Evolutionary conservation across 2,113 vertebrate genomes (phyloP).

Genomic region (Salvelinus namaycush): DNA sequence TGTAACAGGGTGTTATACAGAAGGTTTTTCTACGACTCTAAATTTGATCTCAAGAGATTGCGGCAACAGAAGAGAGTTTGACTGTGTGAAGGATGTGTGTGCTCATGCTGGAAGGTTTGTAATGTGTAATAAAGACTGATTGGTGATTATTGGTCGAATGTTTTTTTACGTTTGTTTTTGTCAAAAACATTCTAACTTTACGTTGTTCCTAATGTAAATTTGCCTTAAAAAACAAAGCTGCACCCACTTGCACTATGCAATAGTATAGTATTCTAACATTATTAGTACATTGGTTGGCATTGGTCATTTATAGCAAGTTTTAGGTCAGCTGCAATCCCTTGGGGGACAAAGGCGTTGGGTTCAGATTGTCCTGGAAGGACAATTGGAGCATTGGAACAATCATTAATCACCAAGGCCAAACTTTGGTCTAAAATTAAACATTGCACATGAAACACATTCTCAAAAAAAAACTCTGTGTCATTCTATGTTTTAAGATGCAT

Average conservation of each 20-base stretch:
- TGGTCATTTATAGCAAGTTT: slow-evolving; percentile 31
- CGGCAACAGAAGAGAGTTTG: not conserved
- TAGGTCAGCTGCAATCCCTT: slow-evolving; percentile 26
- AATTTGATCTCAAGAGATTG: slow-evolving; percentile 26
- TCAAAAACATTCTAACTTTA: not conserved
- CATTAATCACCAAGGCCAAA: not conserved
- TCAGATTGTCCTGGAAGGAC: slow-evolving; percentile 25
- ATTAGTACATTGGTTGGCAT: slow-evolving; percentile 14
- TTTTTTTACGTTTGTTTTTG: not conserved
- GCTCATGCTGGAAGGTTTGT: not conserved
- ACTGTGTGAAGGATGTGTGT: not conserved
- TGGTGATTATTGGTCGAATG: not conserved
- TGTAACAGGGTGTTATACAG: slow-evolving; percentile 42
- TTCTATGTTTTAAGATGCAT: too few species aligned
- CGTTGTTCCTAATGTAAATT: not conserved
- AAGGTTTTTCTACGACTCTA: slow-evolving; percentile 47
- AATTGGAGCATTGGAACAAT: slow-evolving; percentile 18
- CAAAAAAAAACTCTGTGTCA: too few species aligned
- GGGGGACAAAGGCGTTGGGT: slow-evolving; percentile 27
- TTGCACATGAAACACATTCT: not conserved
- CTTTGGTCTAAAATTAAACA: not conserved
- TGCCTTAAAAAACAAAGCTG: not conserved
- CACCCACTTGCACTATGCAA: not conserved
- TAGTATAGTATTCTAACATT: slow-evolving; percentile 27
- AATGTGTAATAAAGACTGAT: not conserved